phyloP scores from a whole-genome alignment of 92 coral and sea anemone species.

The Blastomussa wellsi region DNA sequence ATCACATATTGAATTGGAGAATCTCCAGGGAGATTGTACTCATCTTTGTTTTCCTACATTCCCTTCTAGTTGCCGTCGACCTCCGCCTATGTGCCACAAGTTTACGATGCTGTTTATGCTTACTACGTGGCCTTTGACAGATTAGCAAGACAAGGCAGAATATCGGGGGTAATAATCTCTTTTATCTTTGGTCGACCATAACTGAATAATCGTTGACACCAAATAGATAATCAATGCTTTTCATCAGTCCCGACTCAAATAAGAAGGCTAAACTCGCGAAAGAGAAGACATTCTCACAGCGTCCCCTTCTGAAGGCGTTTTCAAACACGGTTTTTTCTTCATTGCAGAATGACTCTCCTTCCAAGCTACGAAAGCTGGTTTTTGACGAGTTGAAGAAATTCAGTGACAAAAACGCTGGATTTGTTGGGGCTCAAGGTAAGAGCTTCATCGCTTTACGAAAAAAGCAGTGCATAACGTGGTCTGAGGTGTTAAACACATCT shows the following conservation, averaged over 20 bases:
- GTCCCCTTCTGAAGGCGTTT: not conserved
- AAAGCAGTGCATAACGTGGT: not conserved
- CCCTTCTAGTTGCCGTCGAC: conserved; percentile 62
- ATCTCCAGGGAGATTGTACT: too few relatives aligned
- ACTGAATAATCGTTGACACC: not conserved
- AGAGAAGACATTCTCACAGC: not conserved
- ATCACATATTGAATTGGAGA: too few relatives aligned
- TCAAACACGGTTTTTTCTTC: not conserved
- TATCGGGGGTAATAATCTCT: conserved; percentile 69
- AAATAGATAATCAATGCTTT: not conserved
- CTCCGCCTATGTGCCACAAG: conserved; percentile 93
- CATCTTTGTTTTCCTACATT: not conserved
- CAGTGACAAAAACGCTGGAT: conserved; percentile 67
- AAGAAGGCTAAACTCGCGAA: not conserved
- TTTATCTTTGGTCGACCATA: not conserved
- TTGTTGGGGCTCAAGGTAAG: conserved; percentile 89
- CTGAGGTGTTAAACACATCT: not conserved
- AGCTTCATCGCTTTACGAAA: not conserved
- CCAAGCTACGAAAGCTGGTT: conserved; percentile 77
- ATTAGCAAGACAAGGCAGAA: conserved; percentile 85
- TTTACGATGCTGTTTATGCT: conserved; percentile 95
- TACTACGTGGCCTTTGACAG: conserved; percentile 86
- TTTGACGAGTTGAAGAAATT: conserved; percentile 82
- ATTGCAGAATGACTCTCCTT: conserved; percentile 73
- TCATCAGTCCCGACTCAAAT: not conserved